phyloP scores from a whole-genome alignment of 2,888 invertebrate species.

The Drosophila setosimentum region DNA sequence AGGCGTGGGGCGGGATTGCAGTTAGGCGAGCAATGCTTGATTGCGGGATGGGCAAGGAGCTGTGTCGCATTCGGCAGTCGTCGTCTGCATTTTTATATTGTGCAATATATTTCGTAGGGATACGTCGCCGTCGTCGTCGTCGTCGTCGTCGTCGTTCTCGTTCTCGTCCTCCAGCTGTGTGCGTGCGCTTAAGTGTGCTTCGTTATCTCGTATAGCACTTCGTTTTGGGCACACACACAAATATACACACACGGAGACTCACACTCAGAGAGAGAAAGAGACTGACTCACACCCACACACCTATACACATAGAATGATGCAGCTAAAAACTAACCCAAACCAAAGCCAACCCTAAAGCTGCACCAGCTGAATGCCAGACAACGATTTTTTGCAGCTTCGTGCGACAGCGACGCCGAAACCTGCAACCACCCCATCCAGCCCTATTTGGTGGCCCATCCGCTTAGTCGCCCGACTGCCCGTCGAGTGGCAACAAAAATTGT shows the following conservation, averaged over 20 bases:
- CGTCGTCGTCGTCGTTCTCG: conserved; percentile 25
- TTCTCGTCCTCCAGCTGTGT: conserved; percentile 42
- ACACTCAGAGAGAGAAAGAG: conserved; percentile 19
- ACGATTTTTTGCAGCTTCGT: conserved; percentile 77
- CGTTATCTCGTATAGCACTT: conserved; percentile 81
- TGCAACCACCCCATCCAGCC: conserved; percentile 17
- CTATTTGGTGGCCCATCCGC: conserved; percentile 2
- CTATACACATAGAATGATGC: conserved; percentile 40
- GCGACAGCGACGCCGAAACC: conserved; percentile 68
- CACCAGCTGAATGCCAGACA: conserved; percentile 73
- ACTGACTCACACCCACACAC: conserved; percentile 44
- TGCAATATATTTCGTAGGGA: conserved; percentile 79
- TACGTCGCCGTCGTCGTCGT: conserved; percentile 46
- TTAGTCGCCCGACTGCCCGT: conserved; percentile 20
- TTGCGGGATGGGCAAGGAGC: conserved; percentile 7
- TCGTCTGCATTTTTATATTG: conserved; percentile 78
- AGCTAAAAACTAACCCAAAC: conserved; percentile 71
- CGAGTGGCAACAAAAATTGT: conserved; percentile 79
- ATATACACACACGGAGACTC: conserved; percentile 10
- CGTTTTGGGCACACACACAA: conserved; percentile 73
- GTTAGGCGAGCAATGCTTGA: background rate
- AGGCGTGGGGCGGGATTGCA: conserved; percentile 14
- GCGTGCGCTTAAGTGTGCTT: conserved; percentile 78
- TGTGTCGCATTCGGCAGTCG: conserved; percentile 72
- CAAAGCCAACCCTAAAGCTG: conserved; percentile 57